These are phyloP conservation scores for Catamblyrhynchus diadema DNA, from an alignment of 2,797 vertebrate genomes.

Conservation along the genomic window DNA sequence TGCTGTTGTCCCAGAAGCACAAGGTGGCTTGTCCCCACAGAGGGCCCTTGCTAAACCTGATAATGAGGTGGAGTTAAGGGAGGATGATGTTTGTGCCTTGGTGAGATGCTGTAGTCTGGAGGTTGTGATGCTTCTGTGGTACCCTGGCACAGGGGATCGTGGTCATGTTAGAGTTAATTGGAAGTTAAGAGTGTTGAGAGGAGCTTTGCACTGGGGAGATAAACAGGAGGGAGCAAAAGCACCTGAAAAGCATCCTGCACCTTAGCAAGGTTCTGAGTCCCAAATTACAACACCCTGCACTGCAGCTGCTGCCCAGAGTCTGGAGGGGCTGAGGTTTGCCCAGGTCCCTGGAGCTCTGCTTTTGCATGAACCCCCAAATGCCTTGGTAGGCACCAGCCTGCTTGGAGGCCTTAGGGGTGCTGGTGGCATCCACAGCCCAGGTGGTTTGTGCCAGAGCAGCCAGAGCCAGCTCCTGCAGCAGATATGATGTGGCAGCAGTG, in stretches of 20 bases:
- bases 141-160: fast-evolving
- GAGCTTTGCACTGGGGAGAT: background rate
- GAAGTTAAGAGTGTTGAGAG: background rate
- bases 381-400: background rate
- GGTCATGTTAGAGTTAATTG: background rate
- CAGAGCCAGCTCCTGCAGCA: background rate
- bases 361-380: background rate
- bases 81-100: background rate
- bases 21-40: background rate
- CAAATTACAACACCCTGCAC: fast-evolving
- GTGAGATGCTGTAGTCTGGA: background rate
- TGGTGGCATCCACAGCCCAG: background rate
- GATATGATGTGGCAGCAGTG: background rate
- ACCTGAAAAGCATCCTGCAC: background rate
- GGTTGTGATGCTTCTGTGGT: background rate
- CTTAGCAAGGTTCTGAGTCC: background rate
- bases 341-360: background rate
- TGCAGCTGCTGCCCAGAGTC: background rate
- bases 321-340: background rate
- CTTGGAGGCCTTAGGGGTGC: fast-evolving
- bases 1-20: background rate
- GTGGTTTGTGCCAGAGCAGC: fast-evolving
- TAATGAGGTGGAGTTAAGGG: background rate
- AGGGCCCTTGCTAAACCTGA: background rate
- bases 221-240: background rate